Conservation (phyloP, 2,797 vertebrate species). For the Prionace glauca region DNA sequence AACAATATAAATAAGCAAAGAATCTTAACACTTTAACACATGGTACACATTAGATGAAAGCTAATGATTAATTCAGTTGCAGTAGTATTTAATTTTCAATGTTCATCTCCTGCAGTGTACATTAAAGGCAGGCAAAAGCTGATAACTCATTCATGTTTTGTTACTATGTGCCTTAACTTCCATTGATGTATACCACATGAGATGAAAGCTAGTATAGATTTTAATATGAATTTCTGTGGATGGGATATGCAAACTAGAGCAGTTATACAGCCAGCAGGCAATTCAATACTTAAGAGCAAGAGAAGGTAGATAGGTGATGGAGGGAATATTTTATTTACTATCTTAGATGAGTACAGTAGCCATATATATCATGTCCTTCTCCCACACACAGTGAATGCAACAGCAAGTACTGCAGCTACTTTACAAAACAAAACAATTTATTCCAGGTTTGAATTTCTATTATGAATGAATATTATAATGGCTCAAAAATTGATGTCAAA, state of each 20-base stretch:
- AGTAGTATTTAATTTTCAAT: background rate
- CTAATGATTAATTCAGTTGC: background rate
- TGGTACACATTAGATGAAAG: background rate
- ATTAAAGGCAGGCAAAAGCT: background rate
- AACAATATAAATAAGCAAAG: background rate
- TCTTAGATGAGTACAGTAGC: background rate
- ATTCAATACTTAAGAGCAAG: background rate
- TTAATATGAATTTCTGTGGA: background rate
- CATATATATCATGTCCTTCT: background rate
- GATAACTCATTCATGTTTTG: background rate
- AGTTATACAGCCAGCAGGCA: background rate
- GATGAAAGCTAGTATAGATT: background rate
- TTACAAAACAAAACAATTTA: background rate
- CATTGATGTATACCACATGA: background rate
- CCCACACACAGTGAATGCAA: background rate
- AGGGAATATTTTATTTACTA: background rate
- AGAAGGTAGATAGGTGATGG: background rate
- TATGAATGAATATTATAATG: background rate
- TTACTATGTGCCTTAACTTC: background rate
- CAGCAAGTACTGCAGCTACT: background rate
- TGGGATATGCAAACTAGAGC: background rate
- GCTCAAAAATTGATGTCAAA: background rate
- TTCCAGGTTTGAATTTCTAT: background rate
- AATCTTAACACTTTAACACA: background rate
- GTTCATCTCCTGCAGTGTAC: background rate